phyloP scores from a whole-genome alignment of 2,113 vertebrate species.

The Sisor rabdophorus region DNA sequence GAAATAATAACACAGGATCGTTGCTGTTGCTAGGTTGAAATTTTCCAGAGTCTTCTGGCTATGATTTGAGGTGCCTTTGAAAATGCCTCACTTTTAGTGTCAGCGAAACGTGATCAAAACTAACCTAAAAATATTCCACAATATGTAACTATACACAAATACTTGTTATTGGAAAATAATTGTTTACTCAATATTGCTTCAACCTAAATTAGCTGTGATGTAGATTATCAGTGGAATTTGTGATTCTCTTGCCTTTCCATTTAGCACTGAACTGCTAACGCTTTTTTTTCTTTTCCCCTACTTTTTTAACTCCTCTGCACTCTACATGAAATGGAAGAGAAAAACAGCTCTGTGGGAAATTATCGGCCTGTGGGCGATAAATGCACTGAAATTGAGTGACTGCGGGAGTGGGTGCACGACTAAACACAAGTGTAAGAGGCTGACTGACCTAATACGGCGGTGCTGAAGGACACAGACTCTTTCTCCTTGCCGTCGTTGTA shows the following conservation, averaged over 20 bases:
- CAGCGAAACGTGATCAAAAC: not conserved
- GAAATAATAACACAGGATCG: not conserved
- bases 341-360: slow-evolving; percentile 30
- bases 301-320: slow-evolving; percentile 58
- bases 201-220: not conserved
- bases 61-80: not conserved
- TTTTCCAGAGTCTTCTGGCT: no score
- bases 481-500: slow-evolving; percentile 97
- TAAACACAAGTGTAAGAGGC: not conserved
- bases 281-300: slow-evolving; percentile 43
- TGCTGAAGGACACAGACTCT: slow-evolving; percentile 92
- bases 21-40: no score
- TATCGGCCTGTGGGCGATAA: slow-evolving; percentile 11
- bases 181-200: not conserved
- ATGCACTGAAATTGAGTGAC: not conserved
- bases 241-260: not conserved
- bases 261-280: slow-evolving; percentile 39
- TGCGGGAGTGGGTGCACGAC: not conserved
- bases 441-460: slow-evolving; percentile 84
- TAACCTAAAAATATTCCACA: not conserved
- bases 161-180: not conserved
- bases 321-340: slow-evolving; percentile 20
- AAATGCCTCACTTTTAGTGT: not conserved
- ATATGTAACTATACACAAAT: not conserved
- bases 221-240: not conserved